A percentile compares a stretch with the other conserved stretches of the same genome.
Conservation (phyloP, 35 echinoderm and acorn worm genomes). For the Antedon bifida region DNA sequence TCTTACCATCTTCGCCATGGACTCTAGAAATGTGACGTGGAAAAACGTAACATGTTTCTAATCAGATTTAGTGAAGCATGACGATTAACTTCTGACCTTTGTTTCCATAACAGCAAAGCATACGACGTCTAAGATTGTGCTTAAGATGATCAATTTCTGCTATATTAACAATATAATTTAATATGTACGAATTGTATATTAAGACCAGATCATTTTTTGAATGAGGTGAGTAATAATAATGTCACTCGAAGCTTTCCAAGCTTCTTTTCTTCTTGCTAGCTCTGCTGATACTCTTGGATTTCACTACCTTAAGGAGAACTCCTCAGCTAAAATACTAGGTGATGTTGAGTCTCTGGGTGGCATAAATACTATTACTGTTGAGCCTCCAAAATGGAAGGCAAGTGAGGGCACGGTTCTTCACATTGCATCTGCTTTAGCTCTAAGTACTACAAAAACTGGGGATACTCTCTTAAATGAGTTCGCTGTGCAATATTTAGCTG, state of each 20-base stretch:
- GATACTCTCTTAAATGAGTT: constrained; percentile 41
- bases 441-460: constrained; percentile 50
- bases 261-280: constrained; percentile 41
- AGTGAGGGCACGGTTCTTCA: constrained; percentile 43
- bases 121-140: background rate
- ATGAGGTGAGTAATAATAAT: constrained; percentile 9
- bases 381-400: constrained; percentile 35
- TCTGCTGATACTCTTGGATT: constrained; percentile 33
- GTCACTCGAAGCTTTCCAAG: constrained; percentile 80
- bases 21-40: background rate
- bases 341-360: background rate
- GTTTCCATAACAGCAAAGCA: background rate
- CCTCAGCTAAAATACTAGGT: constrained; percentile 8
- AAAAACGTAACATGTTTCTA: too few relatives aligned
- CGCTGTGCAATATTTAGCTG: constrained; percentile 54
- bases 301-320: background rate
- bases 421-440: constrained; percentile 42
- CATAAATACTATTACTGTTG: constrained; percentile 3
- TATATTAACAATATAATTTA: background rate
- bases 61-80: background rate
- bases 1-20: background rate
- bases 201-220: background rate
- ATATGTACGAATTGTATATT: background rate
- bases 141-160: too few relatives aligned
- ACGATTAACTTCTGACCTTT: background rate